These are phyloP conservation scores for Huso huso DNA, from an alignment of 2,797 vertebrate genomes.

Conservation along the genomic window DNA sequence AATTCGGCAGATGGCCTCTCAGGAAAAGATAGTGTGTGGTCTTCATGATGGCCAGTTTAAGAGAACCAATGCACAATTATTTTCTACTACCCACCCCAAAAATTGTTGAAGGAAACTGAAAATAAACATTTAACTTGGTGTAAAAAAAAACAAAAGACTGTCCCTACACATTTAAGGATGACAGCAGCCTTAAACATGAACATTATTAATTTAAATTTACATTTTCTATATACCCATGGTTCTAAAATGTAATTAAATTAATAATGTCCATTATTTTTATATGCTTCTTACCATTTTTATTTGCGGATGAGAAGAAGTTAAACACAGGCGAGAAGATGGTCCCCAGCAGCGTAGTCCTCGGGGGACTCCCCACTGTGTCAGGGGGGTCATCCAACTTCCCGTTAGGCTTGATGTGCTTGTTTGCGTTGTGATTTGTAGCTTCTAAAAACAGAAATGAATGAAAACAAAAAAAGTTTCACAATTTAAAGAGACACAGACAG, in stretches of 20 bases:
- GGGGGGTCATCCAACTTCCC: constrained; percentile 80
- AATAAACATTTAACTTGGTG: background rate
- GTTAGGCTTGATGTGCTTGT: constrained; percentile 84
- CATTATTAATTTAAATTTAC: background rate
- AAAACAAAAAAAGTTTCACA: background rate
- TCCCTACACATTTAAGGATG: background rate
- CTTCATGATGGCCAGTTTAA: background rate
- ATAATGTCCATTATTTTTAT: background rate
- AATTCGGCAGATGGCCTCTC: too few species aligned
- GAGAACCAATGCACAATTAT: too few species aligned
- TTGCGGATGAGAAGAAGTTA: constrained; percentile 96
- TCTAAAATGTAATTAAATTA: background rate
- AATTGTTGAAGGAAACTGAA: too few species aligned
- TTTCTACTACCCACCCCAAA: too few species aligned
- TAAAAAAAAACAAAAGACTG: background rate
- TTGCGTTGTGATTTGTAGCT: constrained; percentile 85
- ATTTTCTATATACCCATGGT: background rate
- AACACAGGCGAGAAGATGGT: constrained; percentile 98
- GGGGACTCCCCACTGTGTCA: constrained; percentile 67
- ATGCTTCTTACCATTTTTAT: constrained; percentile 78
- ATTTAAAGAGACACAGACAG: too few species aligned
- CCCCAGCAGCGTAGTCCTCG: constrained; percentile 85
- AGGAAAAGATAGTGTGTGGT: background rate
- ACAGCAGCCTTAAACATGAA: background rate
- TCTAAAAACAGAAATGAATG: constrained; percentile 36